Evolutionary conservation across 1,140 invertebrate species (phyloP).

Genomic region (Augochlora pura): DNA sequence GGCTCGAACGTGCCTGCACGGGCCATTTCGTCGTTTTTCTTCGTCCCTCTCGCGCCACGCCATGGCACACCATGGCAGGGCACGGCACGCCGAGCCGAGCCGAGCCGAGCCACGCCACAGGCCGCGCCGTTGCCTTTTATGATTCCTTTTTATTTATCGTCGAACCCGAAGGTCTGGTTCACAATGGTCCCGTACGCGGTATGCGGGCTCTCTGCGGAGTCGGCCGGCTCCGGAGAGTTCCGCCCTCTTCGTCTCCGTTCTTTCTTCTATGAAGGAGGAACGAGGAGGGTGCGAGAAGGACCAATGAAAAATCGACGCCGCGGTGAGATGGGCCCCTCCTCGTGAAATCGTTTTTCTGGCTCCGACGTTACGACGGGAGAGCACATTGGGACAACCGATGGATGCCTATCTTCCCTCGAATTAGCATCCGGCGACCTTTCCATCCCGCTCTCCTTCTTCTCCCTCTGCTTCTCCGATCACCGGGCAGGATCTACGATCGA

Average conservation of each 20-base stretch:
- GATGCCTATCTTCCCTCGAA: slow-evolving; percentile 43
- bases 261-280: neutral
- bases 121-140: slow-evolving; percentile 27
- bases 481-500: slow-evolving; percentile 35
- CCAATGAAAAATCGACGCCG: slow-evolving; percentile 36
- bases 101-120: too few relatives aligned
- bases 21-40: slow-evolving; percentile 36
- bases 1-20: slow-evolving; percentile 14
- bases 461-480: neutral
- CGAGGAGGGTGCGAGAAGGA: neutral
- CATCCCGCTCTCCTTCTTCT: neutral
- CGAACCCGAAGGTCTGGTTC: slow-evolving; percentile 33
- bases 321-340: neutral
- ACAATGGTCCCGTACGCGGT: slow-evolving; percentile 58
- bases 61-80: too few relatives aligned
- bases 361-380: slow-evolving; percentile 34
- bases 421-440: slow-evolving; percentile 60
- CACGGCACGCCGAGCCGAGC: too few relatives aligned
- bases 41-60: neutral
- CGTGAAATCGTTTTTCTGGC: slow-evolving; percentile 45
- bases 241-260: slow-evolving; percentile 13
- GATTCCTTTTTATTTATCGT: slow-evolving; percentile 42
- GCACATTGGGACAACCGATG: neutral
- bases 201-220: slow-evolving; percentile 41
- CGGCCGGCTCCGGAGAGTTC: neutral